Evolutionary conservation across 2,797 vertebrate species (phyloP).

Genomic region (Valencia hispanica): DNA sequence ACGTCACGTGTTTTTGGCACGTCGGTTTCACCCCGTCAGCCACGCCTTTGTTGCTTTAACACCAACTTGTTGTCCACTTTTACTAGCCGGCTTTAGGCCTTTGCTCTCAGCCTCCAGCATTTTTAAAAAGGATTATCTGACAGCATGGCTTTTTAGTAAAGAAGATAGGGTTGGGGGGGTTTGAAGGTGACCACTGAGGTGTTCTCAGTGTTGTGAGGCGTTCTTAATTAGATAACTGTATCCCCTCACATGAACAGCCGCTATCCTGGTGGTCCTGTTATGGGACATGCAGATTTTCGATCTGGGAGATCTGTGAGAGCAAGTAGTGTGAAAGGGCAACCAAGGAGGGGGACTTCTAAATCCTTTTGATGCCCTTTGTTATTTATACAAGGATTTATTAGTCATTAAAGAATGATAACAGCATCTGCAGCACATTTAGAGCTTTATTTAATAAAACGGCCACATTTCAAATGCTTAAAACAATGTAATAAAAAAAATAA

Average conservation of each 20-base stretch:
- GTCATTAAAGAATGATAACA: conserved; percentile 80
- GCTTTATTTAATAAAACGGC: conserved; percentile 16
- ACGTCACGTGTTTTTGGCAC: no score
- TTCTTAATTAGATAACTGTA: conserved; percentile 91
- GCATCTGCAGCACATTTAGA: conserved; percentile 68
- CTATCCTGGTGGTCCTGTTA: conserved; percentile 86
- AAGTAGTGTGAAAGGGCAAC: conserved; percentile 78
- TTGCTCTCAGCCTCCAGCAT: conserved; percentile 60
- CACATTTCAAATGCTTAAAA: conserved; percentile 9
- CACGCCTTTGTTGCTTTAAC: conserved; percentile 14
- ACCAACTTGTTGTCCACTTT: conserved; percentile 7
- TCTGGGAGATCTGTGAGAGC: conserved; percentile 50
- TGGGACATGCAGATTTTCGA: conserved; percentile 74
- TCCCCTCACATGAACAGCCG: conserved; percentile 81
- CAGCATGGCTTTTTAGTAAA: conserved; percentile 33
- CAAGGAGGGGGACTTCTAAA: conserved; percentile 70
- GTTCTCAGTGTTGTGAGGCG: conserved; percentile 74
- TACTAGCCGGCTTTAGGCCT: conserved; percentile 15
- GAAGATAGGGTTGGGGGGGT: conserved; percentile 11
- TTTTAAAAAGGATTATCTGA: conserved; percentile 80
- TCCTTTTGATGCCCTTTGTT: conserved; percentile 84
- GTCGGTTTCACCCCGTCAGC: neutral
- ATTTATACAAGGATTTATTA: conserved; percentile 85
- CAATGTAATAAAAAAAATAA: neutral
- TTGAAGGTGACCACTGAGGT: conserved; percentile 73